These are phyloP conservation scores for Lepidocolaptes lacrymiger DNA, from an alignment of 2,797 vertebrate species.

Conservation along the genomic window DNA sequence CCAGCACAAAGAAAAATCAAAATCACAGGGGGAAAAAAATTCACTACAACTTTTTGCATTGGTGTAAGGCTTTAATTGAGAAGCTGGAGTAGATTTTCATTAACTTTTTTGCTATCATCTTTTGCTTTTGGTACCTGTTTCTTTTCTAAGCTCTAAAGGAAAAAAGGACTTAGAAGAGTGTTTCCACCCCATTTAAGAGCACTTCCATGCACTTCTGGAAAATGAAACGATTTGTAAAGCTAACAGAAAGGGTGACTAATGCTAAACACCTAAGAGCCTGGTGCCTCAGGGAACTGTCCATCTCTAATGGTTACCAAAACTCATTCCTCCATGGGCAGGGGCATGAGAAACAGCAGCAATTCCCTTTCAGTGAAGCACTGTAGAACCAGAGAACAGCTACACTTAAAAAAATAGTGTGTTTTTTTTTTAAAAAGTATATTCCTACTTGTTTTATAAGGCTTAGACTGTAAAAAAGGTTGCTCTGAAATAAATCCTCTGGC, in stretches of 20 bases:
- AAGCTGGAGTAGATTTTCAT: background rate
- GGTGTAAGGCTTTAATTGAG: background rate
- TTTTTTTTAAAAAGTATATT: background rate
- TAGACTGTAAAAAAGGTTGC: background rate
- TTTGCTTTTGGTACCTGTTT: background rate
- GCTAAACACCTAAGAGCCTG: background rate
- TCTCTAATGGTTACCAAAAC: background rate
- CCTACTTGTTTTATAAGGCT: background rate
- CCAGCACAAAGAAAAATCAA: background rate
- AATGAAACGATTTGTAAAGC: background rate
- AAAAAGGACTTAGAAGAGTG: background rate
- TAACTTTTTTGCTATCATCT: background rate
- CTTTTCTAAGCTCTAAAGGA: background rate
- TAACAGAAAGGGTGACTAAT: background rate
- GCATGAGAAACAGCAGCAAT: background rate
- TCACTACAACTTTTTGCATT: background rate
- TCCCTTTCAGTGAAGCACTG: background rate
- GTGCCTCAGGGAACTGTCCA: background rate
- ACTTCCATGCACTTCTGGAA: background rate
- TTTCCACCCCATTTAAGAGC: background rate
- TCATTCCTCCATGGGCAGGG: background rate
- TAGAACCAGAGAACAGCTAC: background rate
- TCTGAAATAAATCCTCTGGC: background rate
- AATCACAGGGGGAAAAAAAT: background rate
- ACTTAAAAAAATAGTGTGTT: background rate